These are phyloP conservation scores for Acridotheres tristis DNA, from an alignment of 2,797 vertebrate species.

Conservation along the genomic window DNA sequence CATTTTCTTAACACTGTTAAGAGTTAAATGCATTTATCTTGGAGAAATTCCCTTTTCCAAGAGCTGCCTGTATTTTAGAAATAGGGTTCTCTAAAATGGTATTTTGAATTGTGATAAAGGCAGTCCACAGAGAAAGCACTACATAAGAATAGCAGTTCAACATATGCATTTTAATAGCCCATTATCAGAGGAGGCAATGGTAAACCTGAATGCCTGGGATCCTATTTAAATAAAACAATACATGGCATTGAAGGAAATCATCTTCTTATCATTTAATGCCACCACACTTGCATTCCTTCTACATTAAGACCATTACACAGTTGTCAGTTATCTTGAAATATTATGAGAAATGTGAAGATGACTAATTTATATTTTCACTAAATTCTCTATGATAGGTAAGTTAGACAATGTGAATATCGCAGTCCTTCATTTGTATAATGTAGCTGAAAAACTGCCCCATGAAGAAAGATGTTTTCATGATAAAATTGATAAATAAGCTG, in stretches of 20 bases:
- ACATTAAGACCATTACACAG: not conserved
- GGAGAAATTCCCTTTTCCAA: not conserved
- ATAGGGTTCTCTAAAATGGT: not conserved
- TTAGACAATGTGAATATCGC: not conserved
- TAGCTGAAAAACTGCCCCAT: not conserved
- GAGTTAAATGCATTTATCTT: not conserved
- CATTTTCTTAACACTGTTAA: not conserved
- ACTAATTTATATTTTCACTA: not conserved
- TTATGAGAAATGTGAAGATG: not conserved
- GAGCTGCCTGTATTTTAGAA: not conserved
- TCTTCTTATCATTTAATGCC: slow-evolving; percentile 6
- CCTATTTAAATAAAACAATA: slow-evolving; percentile 13
- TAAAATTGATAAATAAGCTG: not conserved
- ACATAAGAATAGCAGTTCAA: not conserved
- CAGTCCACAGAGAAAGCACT: not conserved
- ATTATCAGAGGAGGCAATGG: not conserved
- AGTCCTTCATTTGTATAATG: not conserved
- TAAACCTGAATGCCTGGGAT: not conserved
- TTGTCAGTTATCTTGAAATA: not conserved
- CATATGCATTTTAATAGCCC: not conserved
- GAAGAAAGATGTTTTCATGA: not conserved
- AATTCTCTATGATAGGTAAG: not conserved
- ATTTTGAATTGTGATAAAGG: not conserved
- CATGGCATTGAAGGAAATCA: not conserved
- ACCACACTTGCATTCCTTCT: not conserved